Evolutionary conservation across 2,888 invertebrate species (phyloP).

Genomic region (Lapara coniferarum): DNA sequence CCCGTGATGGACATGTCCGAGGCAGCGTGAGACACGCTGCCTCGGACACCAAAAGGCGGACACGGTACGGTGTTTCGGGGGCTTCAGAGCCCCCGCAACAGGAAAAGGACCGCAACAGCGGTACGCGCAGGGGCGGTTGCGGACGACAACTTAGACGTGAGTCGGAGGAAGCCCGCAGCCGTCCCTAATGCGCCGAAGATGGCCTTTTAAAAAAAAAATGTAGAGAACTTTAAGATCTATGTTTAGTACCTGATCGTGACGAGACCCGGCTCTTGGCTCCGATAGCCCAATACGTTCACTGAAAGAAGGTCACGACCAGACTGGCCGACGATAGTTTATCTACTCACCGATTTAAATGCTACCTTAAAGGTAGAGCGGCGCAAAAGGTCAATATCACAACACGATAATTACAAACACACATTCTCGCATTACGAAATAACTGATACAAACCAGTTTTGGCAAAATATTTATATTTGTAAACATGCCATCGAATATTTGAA

Average conservation of each 20-base stretch:
- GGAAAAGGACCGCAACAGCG: no score
- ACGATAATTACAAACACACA: conserved; percentile 28
- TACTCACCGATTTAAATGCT: conserved; percentile 53
- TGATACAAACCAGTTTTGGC: conserved; percentile 19
- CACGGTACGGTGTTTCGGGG: no score
- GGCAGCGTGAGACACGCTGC: no score
- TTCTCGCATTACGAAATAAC: conserved; percentile 27
- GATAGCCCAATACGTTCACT: conserved; percentile 57
- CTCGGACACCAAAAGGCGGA: no score
- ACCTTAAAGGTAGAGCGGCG: conserved; percentile 36
- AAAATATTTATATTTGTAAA: conserved; percentile 25
- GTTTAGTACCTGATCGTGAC: conserved; percentile 30
- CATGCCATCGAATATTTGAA: conserved; percentile 16
- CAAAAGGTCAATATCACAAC: conserved; percentile 38
- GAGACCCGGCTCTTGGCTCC: conserved; percentile 25
- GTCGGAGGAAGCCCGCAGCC: no score
- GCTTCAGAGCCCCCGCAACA: no score
- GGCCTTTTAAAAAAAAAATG: no score
- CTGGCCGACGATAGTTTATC: conserved; percentile 47
- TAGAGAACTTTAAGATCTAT: background rate
- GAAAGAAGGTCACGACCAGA: conserved; percentile 67
- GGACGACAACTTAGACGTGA: no score
- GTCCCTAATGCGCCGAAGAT: no score
- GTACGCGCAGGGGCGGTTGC: no score
- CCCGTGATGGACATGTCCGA: no score